Conservation (phyloP, 2,888 invertebrate species). For the Amphipyra tragopoginis region DNA sequence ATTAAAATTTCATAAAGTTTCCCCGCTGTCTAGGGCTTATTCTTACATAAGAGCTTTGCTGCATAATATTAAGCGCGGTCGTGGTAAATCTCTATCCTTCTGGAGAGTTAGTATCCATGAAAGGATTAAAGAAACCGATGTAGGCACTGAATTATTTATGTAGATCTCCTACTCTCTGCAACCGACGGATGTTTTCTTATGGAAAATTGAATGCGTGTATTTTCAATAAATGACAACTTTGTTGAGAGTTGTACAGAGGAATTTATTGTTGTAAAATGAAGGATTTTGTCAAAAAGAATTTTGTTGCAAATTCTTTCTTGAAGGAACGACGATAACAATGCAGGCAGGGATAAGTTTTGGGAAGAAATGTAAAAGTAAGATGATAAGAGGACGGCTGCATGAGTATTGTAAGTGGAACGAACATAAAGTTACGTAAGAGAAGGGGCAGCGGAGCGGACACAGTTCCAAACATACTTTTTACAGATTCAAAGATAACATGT, state of each 20-base stretch:
- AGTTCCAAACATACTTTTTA: slow-evolving; percentile 41
- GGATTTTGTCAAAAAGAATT: slow-evolving; percentile 4
- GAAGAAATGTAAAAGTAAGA: slow-evolving; percentile 46
- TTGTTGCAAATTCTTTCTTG: slow-evolving; percentile 12
- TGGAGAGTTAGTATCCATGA: slow-evolving; percentile 67
- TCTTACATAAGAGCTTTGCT: slow-evolving; percentile 74
- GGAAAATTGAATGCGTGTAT: slow-evolving; percentile 24
- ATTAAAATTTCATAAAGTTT: slow-evolving; percentile 83
- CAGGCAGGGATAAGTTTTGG: slow-evolving; percentile 32
- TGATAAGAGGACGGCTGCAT: slow-evolving; percentile 37
- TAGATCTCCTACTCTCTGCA: slow-evolving; percentile 49
- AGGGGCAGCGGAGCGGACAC: slow-evolving; percentile 46
- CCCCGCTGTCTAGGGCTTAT: slow-evolving; percentile 74
- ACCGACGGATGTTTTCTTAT: slow-evolving; percentile 24
- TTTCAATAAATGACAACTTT: slow-evolving; percentile 17
- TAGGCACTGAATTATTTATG: slow-evolving; percentile 60
- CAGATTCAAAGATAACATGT: slow-evolving; percentile 48
- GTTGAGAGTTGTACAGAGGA: slow-evolving; percentile 7
- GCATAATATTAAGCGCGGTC: slow-evolving; percentile 77
- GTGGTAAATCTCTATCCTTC: slow-evolving; percentile 75
- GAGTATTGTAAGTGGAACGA: slow-evolving; percentile 50
- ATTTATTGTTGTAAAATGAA: slow-evolving; percentile 11
- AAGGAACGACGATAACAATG: slow-evolving; percentile 27
- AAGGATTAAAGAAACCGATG: slow-evolving; percentile 67
- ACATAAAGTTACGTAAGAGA: slow-evolving; percentile 49